These are phyloP conservation scores for Pampusana beccarii DNA, from an alignment of 2,113 vertebrate species.

Conservation along the genomic window DNA sequence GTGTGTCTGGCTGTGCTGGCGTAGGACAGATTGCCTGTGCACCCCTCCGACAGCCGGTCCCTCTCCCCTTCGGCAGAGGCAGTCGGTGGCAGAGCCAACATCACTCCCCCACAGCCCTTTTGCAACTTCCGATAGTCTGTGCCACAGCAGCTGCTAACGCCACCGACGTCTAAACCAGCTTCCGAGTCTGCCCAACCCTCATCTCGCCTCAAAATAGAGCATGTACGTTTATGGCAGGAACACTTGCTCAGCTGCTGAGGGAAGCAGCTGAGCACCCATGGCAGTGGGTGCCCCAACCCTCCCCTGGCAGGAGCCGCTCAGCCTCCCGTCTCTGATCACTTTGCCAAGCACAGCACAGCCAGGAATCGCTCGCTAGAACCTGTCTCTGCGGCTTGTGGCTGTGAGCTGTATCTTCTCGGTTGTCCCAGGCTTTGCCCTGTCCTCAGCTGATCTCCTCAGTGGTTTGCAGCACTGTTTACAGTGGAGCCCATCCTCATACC, in stretches of 20 bases:
- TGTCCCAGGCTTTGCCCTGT: background rate
- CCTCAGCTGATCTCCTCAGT: background rate
- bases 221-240: background rate
- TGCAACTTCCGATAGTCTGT: background rate
- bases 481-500: fast-evolving
- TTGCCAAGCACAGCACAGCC: background rate
- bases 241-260: background rate
- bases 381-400: background rate
- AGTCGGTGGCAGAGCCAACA: background rate
- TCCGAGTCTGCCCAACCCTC: background rate
- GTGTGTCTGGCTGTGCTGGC: background rate
- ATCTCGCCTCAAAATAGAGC: background rate
- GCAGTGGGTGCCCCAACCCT: background rate
- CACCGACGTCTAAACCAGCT: background rate
- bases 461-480: fast-evolving
- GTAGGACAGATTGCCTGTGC: background rate
- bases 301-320: background rate
- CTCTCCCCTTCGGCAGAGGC: background rate
- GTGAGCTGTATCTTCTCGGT: background rate
- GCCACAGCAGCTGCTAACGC: background rate
- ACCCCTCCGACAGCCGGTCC: background rate
- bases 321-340: background rate
- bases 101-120: background rate
- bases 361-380: background rate
- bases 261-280: background rate